These are phyloP conservation scores for Alauda arvensis DNA, from an alignment of 2,797 vertebrate genomes.

Conservation along the genomic window DNA sequence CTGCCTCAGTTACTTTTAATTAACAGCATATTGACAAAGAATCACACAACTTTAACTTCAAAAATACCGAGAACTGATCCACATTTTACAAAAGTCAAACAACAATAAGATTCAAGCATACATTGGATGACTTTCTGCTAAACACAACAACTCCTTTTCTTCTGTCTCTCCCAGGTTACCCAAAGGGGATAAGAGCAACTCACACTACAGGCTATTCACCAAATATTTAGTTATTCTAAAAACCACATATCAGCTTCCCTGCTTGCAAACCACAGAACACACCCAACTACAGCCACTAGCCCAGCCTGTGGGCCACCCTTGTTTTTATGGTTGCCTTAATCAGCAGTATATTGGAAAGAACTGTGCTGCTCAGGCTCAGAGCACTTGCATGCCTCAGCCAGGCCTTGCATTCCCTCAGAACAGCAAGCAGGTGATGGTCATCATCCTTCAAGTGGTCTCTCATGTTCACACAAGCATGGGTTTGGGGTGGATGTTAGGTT, in stretches of 20 bases:
- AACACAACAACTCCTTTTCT: background rate
- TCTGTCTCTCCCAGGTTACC: background rate
- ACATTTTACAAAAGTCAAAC: rapidly evolving
- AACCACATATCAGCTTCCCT: background rate
- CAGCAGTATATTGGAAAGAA: background rate
- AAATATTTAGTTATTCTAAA: background rate
- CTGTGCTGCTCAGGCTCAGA: background rate
- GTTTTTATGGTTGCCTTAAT: background rate
- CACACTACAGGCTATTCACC: background rate
- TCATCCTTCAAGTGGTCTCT: background rate
- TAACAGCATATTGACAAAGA: background rate
- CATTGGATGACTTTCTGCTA: background rate
- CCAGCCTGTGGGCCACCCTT: rapidly evolving
- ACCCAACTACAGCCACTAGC: rapidly evolving
- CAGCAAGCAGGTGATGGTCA: background rate
- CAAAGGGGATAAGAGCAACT: background rate
- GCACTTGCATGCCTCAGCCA: background rate
- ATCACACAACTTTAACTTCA: background rate
- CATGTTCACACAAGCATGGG: rapidly evolving
- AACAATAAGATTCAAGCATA: background rate
- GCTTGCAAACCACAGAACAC: rapidly evolving
- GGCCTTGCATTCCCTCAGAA: background rate
- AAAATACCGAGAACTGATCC: background rate
- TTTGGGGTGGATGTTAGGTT: background rate
- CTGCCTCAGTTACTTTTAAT: background rate